Percentiles rank a stretch among this genome's conserved stretches.
Conservation (phyloP, 2,888 invertebrate species). For the Eupithecia centaureata region DNA sequence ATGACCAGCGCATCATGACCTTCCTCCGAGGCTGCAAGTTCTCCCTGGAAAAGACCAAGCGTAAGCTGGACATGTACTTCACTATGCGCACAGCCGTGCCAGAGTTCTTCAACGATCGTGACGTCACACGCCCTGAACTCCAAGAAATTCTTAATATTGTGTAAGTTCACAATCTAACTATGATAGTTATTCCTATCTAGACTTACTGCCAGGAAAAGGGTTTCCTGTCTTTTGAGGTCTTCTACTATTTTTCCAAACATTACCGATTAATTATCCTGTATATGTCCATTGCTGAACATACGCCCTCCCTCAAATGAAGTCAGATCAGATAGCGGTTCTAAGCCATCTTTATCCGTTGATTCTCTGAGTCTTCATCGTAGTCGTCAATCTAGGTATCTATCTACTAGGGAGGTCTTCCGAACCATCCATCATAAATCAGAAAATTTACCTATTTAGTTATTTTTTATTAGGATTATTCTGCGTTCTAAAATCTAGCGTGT, state of each 20-base stretch:
- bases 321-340: too few species aligned
- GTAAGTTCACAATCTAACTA: conserved; percentile 76
- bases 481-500: not conserved
- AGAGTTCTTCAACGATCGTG: conserved; percentile 91
- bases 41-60: conserved; percentile 93
- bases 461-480: not conserved
- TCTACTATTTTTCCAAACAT: not conserved
- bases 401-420: too few species aligned
- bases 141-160: conserved; percentile 87
- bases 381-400: too few species aligned
- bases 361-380: too few species aligned
- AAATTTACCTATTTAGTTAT: not conserved
- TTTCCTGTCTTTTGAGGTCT: not conserved
- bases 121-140: conserved; percentile 89
- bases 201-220: not conserved
- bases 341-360: too few species aligned
- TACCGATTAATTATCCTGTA: too few species aligned
- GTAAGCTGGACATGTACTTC: conserved; percentile 94
- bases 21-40: conserved; percentile 94
- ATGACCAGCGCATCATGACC: conserved; percentile 90
- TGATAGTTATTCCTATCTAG: not conserved
- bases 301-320: too few species aligned
- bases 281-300: too few species aligned
- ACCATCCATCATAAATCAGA: too few species aligned
- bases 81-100: conserved; percentile 93